These are phyloP conservation scores for Parascotia fuliginaria DNA, from an alignment of 2,888 invertebrate genomes.

Conservation along the genomic window DNA sequence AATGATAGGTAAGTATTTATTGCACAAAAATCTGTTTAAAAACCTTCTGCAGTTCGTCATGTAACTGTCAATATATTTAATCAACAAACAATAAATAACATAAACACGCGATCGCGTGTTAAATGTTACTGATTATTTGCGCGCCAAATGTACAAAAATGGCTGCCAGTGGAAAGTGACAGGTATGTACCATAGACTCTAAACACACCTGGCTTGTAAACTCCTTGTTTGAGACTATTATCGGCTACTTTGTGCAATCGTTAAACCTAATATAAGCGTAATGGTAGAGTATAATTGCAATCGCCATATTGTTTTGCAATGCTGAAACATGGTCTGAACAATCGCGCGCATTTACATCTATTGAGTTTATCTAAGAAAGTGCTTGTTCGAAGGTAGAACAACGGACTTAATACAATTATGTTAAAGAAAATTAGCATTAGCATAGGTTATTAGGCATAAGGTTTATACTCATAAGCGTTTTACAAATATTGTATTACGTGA, in stretches of 20 bases:
- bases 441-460: too few relatives aligned
- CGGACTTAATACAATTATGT: slow-evolving; percentile 18
- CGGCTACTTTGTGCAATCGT: slow-evolving; percentile 59
- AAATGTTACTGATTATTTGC: slow-evolving; percentile 57
- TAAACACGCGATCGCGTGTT: slow-evolving; percentile 66
- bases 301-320: slow-evolving; percentile 63
- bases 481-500: too few relatives aligned
- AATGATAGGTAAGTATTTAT: too few relatives aligned
- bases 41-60: slow-evolving; percentile 14
- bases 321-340: slow-evolving; percentile 51
- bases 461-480: too few relatives aligned
- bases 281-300: slow-evolving; percentile 58
- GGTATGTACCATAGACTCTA: slow-evolving; percentile 45
- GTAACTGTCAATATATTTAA: slow-evolving; percentile 29
- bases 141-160: slow-evolving; percentile 72
- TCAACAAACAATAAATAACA: slow-evolving; percentile 20
- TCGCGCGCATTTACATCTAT: slow-evolving; percentile 53
- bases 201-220: slow-evolving; percentile 60
- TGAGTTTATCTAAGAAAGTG: slow-evolving; percentile 59
- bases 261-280: slow-evolving; percentile 59
- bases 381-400: slow-evolving; percentile 43
- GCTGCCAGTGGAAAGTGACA: slow-evolving; percentile 66
- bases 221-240: slow-evolving; percentile 57
- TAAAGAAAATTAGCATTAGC: slow-evolving; percentile 16
- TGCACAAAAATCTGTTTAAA: too few relatives aligned